Percentiles rank a stretch among this genome's conserved stretches.
phyloP scores from a whole-genome alignment of 1,140 invertebrate genomes.

The Archegozetes longisetosus region DNA sequence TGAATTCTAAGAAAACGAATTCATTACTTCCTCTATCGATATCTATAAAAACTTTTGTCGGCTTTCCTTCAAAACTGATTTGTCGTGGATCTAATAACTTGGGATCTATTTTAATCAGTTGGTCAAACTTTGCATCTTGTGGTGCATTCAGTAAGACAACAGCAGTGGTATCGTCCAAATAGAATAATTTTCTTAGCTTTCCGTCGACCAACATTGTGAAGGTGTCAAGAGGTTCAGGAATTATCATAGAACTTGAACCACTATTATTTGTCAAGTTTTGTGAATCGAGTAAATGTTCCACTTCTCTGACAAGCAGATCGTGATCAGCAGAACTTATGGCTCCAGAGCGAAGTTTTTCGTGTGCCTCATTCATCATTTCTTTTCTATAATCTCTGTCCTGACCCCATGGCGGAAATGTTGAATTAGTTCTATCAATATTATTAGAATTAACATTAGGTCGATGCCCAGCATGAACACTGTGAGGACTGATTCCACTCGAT shows the following conservation, averaged over 20 bases:
- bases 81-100: conserved; percentile 48
- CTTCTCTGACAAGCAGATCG: conserved; percentile 1
- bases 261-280: not conserved
- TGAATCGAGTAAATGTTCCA: not conserved
- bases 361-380: conserved; percentile 6
- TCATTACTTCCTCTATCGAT: conserved; percentile 18
- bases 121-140: conserved; percentile 8
- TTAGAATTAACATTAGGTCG: not conserved
- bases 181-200: conserved; percentile 12
- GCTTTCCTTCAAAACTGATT: conserved; percentile 47
- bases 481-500: not conserved
- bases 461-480: not conserved
- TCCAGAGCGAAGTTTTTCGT: not conserved
- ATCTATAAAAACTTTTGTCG: conserved; percentile 24
- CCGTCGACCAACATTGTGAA: conserved; percentile 8
- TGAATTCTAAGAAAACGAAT: conserved; percentile 20
- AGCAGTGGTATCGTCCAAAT: conserved; percentile 10
- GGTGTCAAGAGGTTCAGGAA: not conserved
- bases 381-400: conserved; percentile 14
- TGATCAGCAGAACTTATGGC: not conserved
- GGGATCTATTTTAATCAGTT: conserved; percentile 11
- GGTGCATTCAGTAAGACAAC: conserved; percentile 13
- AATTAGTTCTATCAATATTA: too few species aligned
- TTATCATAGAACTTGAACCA: conserved; percentile 21
- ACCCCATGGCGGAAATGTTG: not conserved